Evolutionary conservation across 2,888 invertebrate species (phyloP).

Genomic region (Parascotia fuliginaria): DNA sequence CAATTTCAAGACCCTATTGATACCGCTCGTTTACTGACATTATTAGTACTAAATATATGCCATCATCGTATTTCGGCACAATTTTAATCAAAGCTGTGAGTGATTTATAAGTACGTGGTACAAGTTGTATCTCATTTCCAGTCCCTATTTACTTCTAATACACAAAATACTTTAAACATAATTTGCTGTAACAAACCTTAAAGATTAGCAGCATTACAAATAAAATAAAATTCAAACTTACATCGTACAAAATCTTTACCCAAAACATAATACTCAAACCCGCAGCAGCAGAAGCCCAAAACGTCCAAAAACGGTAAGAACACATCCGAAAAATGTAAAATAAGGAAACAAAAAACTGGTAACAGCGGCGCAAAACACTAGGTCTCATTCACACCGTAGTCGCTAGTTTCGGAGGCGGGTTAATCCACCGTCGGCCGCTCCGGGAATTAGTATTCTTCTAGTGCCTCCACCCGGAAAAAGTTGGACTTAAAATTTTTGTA

Average conservation of each 20-base stretch:
- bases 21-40: no score
- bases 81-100: no score
- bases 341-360: slow-evolving; percentile 26
- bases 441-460: slow-evolving; percentile 62
- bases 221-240: no score
- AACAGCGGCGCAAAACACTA: slow-evolving; percentile 31
- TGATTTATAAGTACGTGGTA: no score
- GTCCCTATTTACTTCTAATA: no score
- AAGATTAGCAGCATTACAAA: no score
- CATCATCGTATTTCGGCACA: no score
- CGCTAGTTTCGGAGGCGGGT: slow-evolving; percentile 46
- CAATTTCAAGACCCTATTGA: no score
- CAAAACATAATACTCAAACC: neutral
- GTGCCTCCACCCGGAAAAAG: slow-evolving; percentile 52
- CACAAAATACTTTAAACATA: no score
- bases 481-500: slow-evolving; percentile 54
- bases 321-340: slow-evolving; percentile 20
- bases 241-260: slow-evolving; percentile 2
- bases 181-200: no score
- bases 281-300: slow-evolving; percentile 10
- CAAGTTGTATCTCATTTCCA: no score
- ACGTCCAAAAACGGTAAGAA: slow-evolving; percentile 13
- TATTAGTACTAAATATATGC: no score
- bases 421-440: slow-evolving; percentile 49
- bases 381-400: slow-evolving; percentile 42